Percentiles rank a stretch among this genome's conserved stretches.
Evolutionary conservation across 2,888 invertebrate genomes (phyloP).

Genomic region (Nymphalis polychloros): DNA sequence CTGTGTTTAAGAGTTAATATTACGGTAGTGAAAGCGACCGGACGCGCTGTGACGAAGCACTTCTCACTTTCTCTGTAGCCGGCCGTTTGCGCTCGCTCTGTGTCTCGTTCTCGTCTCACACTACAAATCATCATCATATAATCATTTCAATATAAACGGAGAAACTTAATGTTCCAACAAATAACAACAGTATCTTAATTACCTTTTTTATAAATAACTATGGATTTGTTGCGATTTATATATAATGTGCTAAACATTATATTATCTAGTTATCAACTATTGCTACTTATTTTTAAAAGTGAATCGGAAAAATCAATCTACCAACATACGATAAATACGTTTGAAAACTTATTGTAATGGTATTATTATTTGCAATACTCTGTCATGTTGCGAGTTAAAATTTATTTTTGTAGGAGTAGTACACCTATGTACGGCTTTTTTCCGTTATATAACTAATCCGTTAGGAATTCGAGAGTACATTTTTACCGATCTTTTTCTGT

Average conservation of each 20-base stretch:
- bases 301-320: no score
- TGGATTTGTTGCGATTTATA: no score
- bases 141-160: neutral
- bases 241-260: no score
- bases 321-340: no score
- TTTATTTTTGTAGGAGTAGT: neutral
- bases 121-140: constrained; percentile 19
- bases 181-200: neutral
- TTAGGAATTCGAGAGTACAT: neutral
- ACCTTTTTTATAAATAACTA: no score
- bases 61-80: constrained; percentile 31
- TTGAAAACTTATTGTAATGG: neutral
- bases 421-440: neutral
- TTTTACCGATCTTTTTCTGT: neutral
- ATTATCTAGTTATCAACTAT: no score
- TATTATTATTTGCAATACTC: neutral
- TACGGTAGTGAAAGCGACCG: constrained; percentile 32
- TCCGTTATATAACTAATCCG: neutral
- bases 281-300: no score
- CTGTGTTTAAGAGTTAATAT: constrained; percentile 24
- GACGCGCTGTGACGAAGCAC: constrained; percentile 25
- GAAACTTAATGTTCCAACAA: neutral
- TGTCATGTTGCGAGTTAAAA: neutral
- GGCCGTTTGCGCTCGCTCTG: constrained; percentile 19
- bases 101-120: constrained; percentile 23